Conservation (phyloP, 1,140 invertebrate genomes). For the Heterodera schachtii region DNA sequence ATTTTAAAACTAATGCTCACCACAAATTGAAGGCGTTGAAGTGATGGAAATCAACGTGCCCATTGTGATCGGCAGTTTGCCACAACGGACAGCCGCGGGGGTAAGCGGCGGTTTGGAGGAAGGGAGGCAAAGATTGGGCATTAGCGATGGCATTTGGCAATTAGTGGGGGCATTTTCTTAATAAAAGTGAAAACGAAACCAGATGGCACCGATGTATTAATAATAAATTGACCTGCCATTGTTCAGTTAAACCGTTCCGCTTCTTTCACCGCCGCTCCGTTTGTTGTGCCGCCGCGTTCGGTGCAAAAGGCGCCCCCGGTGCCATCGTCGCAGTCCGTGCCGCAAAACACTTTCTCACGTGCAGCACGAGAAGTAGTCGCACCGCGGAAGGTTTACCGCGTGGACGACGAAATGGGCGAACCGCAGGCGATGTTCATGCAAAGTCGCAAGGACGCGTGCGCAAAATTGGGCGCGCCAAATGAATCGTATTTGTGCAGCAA, state of each 20-base stretch:
- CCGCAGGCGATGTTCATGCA: constrained; percentile 30
- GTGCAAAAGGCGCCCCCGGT: neutral
- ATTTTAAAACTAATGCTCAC: constrained; percentile 13
- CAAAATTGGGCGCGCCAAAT: constrained; percentile 25
- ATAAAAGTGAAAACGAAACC: too few species aligned
- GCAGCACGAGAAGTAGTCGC: constrained; percentile 2
- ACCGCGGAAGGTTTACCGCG: neutral
- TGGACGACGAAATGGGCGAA: neutral
- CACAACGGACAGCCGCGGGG: constrained; percentile 28
- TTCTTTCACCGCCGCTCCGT: neutral
- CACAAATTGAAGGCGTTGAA: constrained; percentile 31
- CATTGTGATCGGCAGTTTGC: constrained; percentile 43
- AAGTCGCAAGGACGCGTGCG: constrained; percentile 37
- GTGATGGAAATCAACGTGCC: constrained; percentile 51
- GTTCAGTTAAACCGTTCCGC: neutral
- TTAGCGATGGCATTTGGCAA: neutral
- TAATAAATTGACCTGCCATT: too few species aligned
- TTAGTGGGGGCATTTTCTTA: too few species aligned
- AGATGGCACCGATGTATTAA: too few species aligned
- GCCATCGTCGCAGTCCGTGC: neutral
- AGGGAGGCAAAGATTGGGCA: neutral
- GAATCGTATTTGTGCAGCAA: constrained; percentile 41
- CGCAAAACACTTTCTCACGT: constrained; percentile 17
- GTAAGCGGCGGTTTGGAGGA: neutral
- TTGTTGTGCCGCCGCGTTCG: neutral